Conservation (phyloP, 2,888 invertebrate genomes). For the Exocentrus adspersus region DNA sequence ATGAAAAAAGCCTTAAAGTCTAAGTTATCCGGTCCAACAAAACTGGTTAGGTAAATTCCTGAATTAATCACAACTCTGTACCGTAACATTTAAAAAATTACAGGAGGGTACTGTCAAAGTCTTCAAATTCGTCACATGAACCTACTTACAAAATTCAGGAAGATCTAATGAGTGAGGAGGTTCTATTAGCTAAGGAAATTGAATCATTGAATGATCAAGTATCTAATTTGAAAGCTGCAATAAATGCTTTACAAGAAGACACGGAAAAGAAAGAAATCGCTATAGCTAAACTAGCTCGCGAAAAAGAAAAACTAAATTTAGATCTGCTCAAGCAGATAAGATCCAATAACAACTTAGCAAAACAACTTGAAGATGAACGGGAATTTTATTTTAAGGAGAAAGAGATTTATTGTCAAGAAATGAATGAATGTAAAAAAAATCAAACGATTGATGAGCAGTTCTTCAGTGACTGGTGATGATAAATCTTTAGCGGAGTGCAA, state of each 20-base stretch:
- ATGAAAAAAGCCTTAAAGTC: slow-evolving; percentile 52
- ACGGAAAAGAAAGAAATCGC: slow-evolving; percentile 65
- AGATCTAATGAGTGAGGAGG: slow-evolving; percentile 41
- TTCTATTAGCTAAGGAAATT: slow-evolving; percentile 52
- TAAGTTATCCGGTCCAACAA: slow-evolving; percentile 52
- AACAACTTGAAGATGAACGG: slow-evolving; percentile 68
- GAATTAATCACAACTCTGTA: slow-evolving; percentile 27
- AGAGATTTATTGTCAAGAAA: slow-evolving; percentile 66
- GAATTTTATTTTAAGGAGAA: slow-evolving; percentile 68
- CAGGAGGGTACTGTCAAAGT: slow-evolving; percentile 51
- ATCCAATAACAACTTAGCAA: slow-evolving; percentile 64
- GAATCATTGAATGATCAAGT: slow-evolving; percentile 60
- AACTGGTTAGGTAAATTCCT: slow-evolving; percentile 52
- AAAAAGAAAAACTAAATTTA: slow-evolving; percentile 66
- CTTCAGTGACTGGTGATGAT: slow-evolving; percentile 40
- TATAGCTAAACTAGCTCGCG: slow-evolving; percentile 64
- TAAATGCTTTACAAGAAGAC: slow-evolving; percentile 63
- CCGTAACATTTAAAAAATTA: slow-evolving; percentile 30
- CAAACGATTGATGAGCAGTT: slow-evolving; percentile 51
- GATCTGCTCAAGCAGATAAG: slow-evolving; percentile 66
- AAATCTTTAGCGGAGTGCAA: slow-evolving; percentile 52
- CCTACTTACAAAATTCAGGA: slow-evolving; percentile 32
- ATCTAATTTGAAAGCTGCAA: slow-evolving; percentile 62
- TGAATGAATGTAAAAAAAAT: slow-evolving; percentile 61
- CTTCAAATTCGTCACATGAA: slow-evolving; percentile 39